Conservation (phyloP, 2,113 vertebrate genomes). For the Psittacus erithacus region DNA sequence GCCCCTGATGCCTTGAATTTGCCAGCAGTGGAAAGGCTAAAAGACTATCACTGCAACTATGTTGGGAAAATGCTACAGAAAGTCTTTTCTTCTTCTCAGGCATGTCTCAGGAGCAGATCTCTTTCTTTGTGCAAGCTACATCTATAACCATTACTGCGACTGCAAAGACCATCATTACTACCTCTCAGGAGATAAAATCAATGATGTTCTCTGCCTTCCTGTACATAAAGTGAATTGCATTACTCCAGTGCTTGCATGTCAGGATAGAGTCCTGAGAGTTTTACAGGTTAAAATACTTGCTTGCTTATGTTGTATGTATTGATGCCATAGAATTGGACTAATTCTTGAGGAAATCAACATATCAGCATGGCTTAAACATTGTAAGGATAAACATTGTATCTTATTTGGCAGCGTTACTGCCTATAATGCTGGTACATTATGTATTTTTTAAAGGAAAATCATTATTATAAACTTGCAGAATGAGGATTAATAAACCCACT, state of each 20-base stretch:
- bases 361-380: not conserved
- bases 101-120: slow-evolving; percentile 92
- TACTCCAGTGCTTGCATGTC: slow-evolving; percentile 88
- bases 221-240: slow-evolving; percentile 78
- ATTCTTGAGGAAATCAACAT: not conserved
- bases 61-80: not conserved
- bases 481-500: not conserved
- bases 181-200: slow-evolving; percentile 96
- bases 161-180: slow-evolving; percentile 98
- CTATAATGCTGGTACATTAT: not conserved
- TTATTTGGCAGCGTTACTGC: not conserved
- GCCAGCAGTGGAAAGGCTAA: not conserved
- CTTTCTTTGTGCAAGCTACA: slow-evolving; percentile 94
- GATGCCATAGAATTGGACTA: not conserved
- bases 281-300: slow-evolving; percentile 81
- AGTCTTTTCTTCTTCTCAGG: slow-evolving; percentile 67
- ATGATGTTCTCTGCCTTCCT: slow-evolving; percentile 93
- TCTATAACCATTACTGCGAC: slow-evolving; percentile 98
- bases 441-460: not conserved
- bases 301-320: not conserved
- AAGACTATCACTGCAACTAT: not conserved
- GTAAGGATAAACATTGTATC: not conserved
- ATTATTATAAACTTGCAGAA: not conserved
- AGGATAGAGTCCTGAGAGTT: slow-evolving; percentile 92
- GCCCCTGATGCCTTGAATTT: not conserved